These are phyloP conservation scores for Mythimna lalbum DNA, from an alignment of 2,888 invertebrate species.

Conservation along the genomic window DNA sequence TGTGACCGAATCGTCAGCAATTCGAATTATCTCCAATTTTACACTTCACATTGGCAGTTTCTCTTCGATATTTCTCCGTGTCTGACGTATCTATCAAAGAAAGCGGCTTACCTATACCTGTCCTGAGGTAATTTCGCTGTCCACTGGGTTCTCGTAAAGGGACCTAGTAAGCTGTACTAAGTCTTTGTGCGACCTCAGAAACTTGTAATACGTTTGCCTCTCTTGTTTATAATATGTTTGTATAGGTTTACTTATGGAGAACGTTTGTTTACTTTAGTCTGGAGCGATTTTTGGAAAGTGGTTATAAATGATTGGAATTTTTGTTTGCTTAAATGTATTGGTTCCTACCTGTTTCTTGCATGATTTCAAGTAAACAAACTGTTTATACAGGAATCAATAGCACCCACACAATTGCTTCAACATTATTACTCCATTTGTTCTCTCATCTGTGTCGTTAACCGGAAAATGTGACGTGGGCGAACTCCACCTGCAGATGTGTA, in stretches of 20 bases:
- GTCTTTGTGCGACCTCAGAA: conserved; percentile 77
- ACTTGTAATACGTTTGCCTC: conserved; percentile 68
- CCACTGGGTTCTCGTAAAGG: conserved; percentile 85
- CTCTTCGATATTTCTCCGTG: conserved; percentile 67
- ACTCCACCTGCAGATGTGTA: conserved; percentile 63
- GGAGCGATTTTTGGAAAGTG: conserved; percentile 16
- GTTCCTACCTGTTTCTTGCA: not conserved
- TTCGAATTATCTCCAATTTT: conserved; percentile 54
- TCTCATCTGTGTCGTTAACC: conserved; percentile 40
- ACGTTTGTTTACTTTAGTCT: conserved; percentile 41
- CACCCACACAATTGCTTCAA: not conserved
- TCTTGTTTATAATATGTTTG: conserved; percentile 51
- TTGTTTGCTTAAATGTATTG: not conserved
- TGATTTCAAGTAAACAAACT: not conserved
- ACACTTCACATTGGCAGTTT: conserved; percentile 61
- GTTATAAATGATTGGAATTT: not conserved
- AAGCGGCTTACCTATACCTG: conserved; percentile 89
- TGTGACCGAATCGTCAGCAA: too few species aligned
- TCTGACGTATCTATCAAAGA: conserved; percentile 81
- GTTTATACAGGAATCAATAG: not conserved
- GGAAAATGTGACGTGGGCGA: conserved; percentile 63
- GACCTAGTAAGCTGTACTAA: conserved; percentile 81
- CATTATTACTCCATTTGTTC: conserved; percentile 22
- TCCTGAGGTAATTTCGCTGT: conserved; percentile 88
- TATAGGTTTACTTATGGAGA: conserved; percentile 53